A percentile compares a stretch with the other conserved stretches of the same genome.
Evolutionary conservation across 2,888 invertebrate species (phyloP).

Genomic region (Ectemnius lituratus): DNA sequence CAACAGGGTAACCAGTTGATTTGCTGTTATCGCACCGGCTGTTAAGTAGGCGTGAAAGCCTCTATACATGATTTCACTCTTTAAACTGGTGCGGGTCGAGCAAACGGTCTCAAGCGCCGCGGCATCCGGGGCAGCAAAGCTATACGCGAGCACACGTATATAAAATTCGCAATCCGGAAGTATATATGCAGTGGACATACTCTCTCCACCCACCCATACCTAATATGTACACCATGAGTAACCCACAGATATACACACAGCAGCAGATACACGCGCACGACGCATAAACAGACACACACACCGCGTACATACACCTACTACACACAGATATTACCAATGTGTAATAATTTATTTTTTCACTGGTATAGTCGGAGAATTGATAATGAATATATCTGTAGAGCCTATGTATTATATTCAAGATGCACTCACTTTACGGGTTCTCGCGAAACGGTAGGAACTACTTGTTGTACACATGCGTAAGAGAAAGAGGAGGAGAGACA

Average conservation of each 20-base stretch:
- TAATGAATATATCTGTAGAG: constrained; percentile 75
- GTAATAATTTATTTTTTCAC: constrained; percentile 79
- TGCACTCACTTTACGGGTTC: constrained; percentile 73
- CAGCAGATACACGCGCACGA: constrained; percentile 11
- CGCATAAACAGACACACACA: constrained; percentile 21
- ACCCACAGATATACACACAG: constrained; percentile 15
- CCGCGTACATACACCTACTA: constrained; percentile 15
- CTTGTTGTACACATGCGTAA: constrained; percentile 25
- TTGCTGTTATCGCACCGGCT: background rate
- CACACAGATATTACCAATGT: constrained; percentile 73
- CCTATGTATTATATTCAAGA: constrained; percentile 76
- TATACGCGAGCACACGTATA: constrained; percentile 46
- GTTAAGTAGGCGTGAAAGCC: constrained; percentile 4
- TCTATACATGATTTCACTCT: constrained; percentile 6
- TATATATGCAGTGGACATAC: constrained; percentile 2
- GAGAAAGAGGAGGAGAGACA: constrained; percentile 22
- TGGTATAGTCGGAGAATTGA: constrained; percentile 73
- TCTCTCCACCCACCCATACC: constrained; percentile 3
- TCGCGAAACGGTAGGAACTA: constrained; percentile 62
- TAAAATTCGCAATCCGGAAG: constrained; percentile 4
- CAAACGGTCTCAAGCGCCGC: constrained; percentile 46
- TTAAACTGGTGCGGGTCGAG: constrained; percentile 38
- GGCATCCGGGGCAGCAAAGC: constrained; percentile 48
- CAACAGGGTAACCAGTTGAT: constrained; percentile 21
- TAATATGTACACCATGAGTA: constrained; percentile 11